Base-by-base conservation (phyloP, 2,888 invertebrate species). In the Timandra comae region DNA sequence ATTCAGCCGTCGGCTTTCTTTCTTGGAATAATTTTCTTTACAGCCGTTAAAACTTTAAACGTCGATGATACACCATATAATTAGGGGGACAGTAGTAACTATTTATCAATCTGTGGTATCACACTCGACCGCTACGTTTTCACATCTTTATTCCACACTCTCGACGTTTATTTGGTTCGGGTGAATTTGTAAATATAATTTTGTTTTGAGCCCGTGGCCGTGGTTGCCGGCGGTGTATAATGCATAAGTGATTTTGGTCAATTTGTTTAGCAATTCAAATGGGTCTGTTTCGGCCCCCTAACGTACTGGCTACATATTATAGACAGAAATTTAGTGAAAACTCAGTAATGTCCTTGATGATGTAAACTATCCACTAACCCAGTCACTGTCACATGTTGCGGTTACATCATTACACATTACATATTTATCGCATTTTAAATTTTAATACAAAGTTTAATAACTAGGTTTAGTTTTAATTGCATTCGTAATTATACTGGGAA, bases 211-310 rank as follows among this genome's bases (percentile, higher is more conserved):
- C 1, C 16, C 16, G 16, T 27, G 19, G 27, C 29, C 27, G 29
- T 27, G 34, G 31, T 29, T 38, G 13, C 37, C 24, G 31, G 32
- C 33, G 41, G 42, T 48, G 51, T 52, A 48, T 59, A 62, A 71
- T 75, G 65, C 68, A 76, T 76, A 72, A 58, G 52, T 57, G 64
- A 76, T 79, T 75, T 77, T 71, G 38, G 65, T 61, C 63, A 68
- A 64, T 61, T 63, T 49, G 39, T 45, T 77, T 78, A 74, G 63
- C 70, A 80, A 81, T 71, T 81, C 64, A 70, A 69, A 78, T 75
- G 37, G 13, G 26, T 38, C 41, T 46, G 47, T 52, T 56, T 47
- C 43, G 58, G 41, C 44, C 52, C 51, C 40, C 42, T 16, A 16
- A n/a, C n/a, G 55, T 53, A 40, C 43, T 41, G 43, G 48, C 45